Evolutionary conservation across 2,797 vertebrate genomes (phyloP).

Genomic region (Buceros bicornis): DNA sequence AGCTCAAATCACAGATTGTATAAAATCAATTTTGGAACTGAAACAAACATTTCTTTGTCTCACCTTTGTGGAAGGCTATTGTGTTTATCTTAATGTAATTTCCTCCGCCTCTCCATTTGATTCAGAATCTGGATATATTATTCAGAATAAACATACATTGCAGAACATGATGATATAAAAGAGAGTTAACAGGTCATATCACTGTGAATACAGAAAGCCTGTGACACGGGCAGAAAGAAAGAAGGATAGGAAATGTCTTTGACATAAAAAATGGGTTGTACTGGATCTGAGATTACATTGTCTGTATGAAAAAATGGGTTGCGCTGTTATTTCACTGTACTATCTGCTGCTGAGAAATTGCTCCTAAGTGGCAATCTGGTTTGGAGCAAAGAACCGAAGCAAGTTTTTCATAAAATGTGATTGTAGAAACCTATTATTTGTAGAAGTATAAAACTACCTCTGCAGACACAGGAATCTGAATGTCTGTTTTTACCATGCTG

Average conservation of each 20-base stretch:
- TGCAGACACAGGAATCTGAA: not conserved
- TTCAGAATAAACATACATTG: not conserved
- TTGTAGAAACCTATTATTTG: not conserved
- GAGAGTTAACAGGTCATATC: not conserved
- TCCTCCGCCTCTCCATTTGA: not conserved
- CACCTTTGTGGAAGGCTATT: not conserved
- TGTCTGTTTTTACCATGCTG: not conserved
- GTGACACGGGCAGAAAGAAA: not conserved
- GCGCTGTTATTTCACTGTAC: not conserved
- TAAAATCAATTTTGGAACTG: not conserved
- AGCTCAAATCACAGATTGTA: not conserved
- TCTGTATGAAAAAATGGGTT: not conserved
- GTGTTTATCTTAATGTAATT: not conserved
- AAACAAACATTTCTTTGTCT: not conserved
- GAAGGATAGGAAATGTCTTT: not conserved
- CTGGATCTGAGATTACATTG: not conserved
- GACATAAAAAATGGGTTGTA: not conserved
- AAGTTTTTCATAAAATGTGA: not conserved
- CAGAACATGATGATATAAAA: not conserved
- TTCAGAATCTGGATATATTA: not conserved
- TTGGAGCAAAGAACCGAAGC: not conserved
- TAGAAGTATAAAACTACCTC: not conserved
- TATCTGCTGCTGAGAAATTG: constrained; percentile 22
- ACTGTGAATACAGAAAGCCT: not conserved
- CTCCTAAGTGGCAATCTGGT: not conserved